Base-by-base conservation (phyloP, 2,888 invertebrate genomes). In the Brachycybe producta region DNA sequence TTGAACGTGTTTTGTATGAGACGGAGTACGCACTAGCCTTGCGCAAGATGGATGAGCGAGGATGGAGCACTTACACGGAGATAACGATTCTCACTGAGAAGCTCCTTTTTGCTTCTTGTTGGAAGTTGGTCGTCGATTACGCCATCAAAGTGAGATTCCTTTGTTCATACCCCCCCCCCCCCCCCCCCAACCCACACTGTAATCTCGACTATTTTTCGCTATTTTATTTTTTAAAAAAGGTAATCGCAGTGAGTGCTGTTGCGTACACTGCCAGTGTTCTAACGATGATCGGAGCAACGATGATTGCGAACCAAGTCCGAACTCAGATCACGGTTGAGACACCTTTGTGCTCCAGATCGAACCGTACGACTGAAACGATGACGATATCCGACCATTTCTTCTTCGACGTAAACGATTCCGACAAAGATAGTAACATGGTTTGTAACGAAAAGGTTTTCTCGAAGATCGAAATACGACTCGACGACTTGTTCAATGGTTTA, bases 1-100 rank as follows among this genome's bases (percentile, higher is more conserved):
- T 91, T 67, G 81, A 84, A 70, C 67, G 73, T 39, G 79, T 82
- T 55, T 67, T 90, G 48, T 64, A 69, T 44, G 72, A 75, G 66
- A 68, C 87, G 52, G 87, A 88, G 68, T 72, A 71, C 53, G 73
- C 74, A 49, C 70, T 91, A 57, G 88, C 90, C 3, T 70, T 77
- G 57, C 75, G 75, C 59, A 80, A 87, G 70, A 83, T 80, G 13
- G 67, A 67, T 28, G 69, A 73, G 55, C 75, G 86, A 23, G 87
- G 86, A 1, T 85, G 82, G 79, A 80, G 82, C 62, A 84, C 87
- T 0, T 88, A 88, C 63, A 74, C 79, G 1, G 88, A 90, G 70
- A 69, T 88, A 48, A 69, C 74, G 57, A 76, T 74, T 53, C 61
- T 79, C 23, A 63, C 75, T 44, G 67, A 69, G 50, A 65, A 66